Conservation (phyloP, 2,888 invertebrate species). For the Chrysolina americana region DNA sequence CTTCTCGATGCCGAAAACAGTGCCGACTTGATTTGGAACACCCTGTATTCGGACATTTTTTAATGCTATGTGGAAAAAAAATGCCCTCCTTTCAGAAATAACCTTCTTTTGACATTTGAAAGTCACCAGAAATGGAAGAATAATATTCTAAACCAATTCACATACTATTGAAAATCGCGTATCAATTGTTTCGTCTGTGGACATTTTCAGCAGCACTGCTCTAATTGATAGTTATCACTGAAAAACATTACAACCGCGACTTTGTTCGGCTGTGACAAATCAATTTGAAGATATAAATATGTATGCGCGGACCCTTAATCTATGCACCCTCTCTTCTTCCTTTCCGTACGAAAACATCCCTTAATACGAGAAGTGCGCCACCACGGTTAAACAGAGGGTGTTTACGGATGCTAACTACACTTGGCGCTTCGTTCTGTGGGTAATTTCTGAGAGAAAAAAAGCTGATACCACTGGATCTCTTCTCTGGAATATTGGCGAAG, state of each 20-base stretch:
- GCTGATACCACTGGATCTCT: neutral
- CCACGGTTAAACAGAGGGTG: conserved; percentile 55
- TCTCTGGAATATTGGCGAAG: neutral
- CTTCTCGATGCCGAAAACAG: no score
- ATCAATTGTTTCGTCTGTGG: neutral
- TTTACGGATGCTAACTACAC: conserved; percentile 39
- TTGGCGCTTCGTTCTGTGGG: conserved; percentile 29
- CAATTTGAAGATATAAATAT: conserved; percentile 72
- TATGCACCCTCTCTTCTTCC: conserved; percentile 64
- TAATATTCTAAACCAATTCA: no score
- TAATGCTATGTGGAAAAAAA: no score
- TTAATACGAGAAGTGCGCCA: conserved; percentile 62
- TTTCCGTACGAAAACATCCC: conserved; percentile 62
- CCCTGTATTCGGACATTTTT: no score
- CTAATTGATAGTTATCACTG: conserved; percentile 68
- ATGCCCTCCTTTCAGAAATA: no score
- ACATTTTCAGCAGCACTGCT: conserved; percentile 56
- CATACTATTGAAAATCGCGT: no score
- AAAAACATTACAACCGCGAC: conserved; percentile 68
- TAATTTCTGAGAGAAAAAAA: conserved; percentile 25
- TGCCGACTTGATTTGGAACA: no score
- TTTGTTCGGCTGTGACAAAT: conserved; percentile 70
- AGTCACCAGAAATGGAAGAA: no score
- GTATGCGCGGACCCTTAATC: conserved; percentile 66
- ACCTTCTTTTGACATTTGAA: no score